Conservation (phyloP, 2,888 invertebrate species). For the Drosophila parthenogenetica region DNA sequence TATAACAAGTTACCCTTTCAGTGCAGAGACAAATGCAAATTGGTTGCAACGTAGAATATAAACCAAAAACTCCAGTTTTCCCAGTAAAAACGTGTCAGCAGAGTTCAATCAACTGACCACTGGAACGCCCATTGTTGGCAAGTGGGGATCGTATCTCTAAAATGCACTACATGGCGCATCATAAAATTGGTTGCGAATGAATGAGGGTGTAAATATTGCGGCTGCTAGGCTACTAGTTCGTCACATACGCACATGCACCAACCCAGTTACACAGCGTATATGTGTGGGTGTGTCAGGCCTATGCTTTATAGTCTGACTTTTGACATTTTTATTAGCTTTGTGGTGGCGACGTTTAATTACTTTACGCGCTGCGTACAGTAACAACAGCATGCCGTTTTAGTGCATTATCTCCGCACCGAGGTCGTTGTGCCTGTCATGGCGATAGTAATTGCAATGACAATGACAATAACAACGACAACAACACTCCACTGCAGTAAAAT, state of each 20-base stretch:
- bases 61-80: not conserved
- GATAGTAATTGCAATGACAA: slow-evolving; percentile 6
- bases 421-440: slow-evolving; percentile 30
- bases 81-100: slow-evolving; percentile 14
- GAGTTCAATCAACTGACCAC: slow-evolving; percentile 25
- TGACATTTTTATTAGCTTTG: slow-evolving; percentile 79
- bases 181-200: slow-evolving; percentile 54
- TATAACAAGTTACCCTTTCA: not conserved
- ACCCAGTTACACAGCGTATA: not conserved
- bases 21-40: not conserved
- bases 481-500: slow-evolving; percentile 51
- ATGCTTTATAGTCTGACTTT: slow-evolving; percentile 77
- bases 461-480: slow-evolving; percentile 9
- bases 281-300: slow-evolving; percentile 56
- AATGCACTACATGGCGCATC: slow-evolving; percentile 61
- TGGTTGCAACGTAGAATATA: slow-evolving; percentile 1
- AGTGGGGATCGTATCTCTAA: slow-evolving; percentile 22
- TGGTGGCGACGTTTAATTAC: slow-evolving; percentile 76
- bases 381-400: slow-evolving; percentile 52
- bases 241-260: not conserved
- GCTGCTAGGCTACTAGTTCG: slow-evolving; percentile 6
- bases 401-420: slow-evolving; percentile 58
- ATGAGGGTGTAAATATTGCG: slow-evolving; percentile 19
- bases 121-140: slow-evolving; percentile 8
- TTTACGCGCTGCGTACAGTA: slow-evolving; percentile 63